phyloP scores from a whole-genome alignment of 1,140 invertebrate genomes.

The Drosophila eugracilis region DNA sequence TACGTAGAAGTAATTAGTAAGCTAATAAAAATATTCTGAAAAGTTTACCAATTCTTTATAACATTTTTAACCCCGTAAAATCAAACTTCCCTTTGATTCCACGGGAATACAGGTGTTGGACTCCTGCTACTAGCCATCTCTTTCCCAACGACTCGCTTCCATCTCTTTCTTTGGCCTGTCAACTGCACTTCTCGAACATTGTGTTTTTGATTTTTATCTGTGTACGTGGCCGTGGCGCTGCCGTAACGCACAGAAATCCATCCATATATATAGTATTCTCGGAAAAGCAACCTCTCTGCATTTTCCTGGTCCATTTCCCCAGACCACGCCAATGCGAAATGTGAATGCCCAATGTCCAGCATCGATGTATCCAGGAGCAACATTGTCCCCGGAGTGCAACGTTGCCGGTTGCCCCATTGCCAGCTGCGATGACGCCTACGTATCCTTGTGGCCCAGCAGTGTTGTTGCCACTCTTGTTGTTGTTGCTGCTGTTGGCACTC shows the following conservation, averaged over 20 bases:
- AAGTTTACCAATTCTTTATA: too few relatives aligned
- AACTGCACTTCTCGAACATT: conserved; percentile 54
- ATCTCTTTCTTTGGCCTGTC: conserved; percentile 4
- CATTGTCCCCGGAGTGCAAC: conserved; percentile 64
- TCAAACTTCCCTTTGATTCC: too few relatives aligned
- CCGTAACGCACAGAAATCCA: conserved; percentile 50
- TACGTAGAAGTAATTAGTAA: too few relatives aligned
- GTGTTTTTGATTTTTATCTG: conserved; percentile 75
- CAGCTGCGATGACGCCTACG: conserved; percentile 56
- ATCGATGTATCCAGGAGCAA: too few relatives aligned
- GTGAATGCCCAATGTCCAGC: conserved; percentile 37
- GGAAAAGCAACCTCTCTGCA: background rate
- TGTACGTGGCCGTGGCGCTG: background rate
- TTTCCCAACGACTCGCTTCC: too few relatives aligned
- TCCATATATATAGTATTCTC: background rate
- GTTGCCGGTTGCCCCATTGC: conserved; percentile 31
- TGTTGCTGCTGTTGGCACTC: conserved; percentile 41
- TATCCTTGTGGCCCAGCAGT: conserved; percentile 56
- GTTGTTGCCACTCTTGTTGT: conserved; percentile 38
- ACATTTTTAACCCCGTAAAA: too few relatives aligned
- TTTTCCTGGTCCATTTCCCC: background rate
- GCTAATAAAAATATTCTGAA: too few relatives aligned
- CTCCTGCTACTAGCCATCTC: too few relatives aligned
- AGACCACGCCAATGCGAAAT: background rate
- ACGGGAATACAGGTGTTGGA: too few relatives aligned